phyloP scores from a whole-genome alignment of 2,888 invertebrate species.

The Trilocha varians region DNA sequence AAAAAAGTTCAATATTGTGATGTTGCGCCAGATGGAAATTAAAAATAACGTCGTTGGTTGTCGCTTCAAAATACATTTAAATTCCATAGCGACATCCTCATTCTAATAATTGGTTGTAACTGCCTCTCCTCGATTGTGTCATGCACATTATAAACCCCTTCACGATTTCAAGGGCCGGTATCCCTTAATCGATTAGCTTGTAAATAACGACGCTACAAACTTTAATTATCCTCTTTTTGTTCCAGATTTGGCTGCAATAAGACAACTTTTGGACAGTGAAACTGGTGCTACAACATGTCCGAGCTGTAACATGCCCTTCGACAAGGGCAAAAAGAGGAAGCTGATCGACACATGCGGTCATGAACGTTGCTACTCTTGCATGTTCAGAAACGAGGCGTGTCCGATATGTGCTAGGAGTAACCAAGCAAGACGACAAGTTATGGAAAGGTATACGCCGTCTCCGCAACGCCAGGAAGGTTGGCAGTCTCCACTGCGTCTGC shows the following conservation, averaged over 20 bases:
- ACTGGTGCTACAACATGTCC: conserved; percentile 82
- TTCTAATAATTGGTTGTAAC: conserved; percentile 37
- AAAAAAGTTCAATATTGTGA: conserved; percentile 5
- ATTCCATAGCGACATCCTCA: conserved; percentile 29
- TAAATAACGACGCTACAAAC: too few relatives aligned
- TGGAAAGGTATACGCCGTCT: conserved; percentile 62
- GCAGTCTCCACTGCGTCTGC: conserved; percentile 72
- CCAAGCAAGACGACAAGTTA: conserved; percentile 51
- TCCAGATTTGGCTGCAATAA: conserved; percentile 88
- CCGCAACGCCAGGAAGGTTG: conserved; percentile 62
- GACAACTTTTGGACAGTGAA: conserved; percentile 85
- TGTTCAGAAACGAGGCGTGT: conserved; percentile 93
- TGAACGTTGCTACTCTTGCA: conserved; percentile 95
- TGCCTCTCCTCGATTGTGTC: conserved; percentile 23
- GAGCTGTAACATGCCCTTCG: conserved; percentile 94
- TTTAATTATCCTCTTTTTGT: conserved; percentile 28
- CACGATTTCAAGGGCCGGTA: background rate
- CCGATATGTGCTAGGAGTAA: conserved; percentile 81
- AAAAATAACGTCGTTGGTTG: background rate
- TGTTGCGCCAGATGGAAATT: background rate
- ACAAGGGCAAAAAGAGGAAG: conserved; percentile 96
- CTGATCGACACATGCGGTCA: conserved; percentile 97
- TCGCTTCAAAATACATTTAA: conserved; percentile 24
- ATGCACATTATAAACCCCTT: conserved; percentile 17
- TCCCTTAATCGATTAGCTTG: background rate